phyloP scores from a whole-genome alignment of 2,797 vertebrate species.

The Urosaurus nigricauda region DNA sequence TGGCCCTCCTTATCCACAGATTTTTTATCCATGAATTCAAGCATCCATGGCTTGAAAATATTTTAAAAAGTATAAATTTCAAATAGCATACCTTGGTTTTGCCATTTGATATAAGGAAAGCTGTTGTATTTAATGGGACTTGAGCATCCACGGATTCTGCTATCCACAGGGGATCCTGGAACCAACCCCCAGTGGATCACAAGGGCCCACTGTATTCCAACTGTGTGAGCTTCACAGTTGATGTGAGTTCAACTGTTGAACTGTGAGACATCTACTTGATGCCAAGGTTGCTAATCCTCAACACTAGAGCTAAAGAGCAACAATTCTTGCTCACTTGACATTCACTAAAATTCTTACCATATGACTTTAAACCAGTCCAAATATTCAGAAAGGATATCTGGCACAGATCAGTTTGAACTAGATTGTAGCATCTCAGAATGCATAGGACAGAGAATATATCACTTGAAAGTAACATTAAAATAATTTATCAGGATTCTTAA shows the following conservation, averaged over 20 bases:
- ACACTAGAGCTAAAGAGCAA: background rate
- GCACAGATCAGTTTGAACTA: background rate
- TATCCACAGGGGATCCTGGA: too few relatives aligned
- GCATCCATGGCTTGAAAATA: too few relatives aligned
- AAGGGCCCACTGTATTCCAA: fast-evolving
- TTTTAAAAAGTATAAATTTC: too few relatives aligned
- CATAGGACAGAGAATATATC: background rate
- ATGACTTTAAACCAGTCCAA: background rate
- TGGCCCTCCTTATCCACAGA: too few relatives aligned
- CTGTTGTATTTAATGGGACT: too few relatives aligned
- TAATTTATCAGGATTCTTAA: background rate
- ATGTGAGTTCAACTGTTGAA: background rate
- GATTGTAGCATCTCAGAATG: background rate
- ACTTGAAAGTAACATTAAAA: background rate
- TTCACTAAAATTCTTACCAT: background rate
- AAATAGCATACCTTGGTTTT: too few relatives aligned
- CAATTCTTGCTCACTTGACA: background rate
- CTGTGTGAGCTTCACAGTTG: background rate
- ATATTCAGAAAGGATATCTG: background rate
- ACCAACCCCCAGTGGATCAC: too few relatives aligned
- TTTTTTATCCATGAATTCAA: too few relatives aligned
- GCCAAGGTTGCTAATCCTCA: background rate
- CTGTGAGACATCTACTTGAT: background rate
- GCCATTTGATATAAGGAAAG: too few relatives aligned
- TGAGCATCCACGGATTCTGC: too few relatives aligned